These are phyloP conservation scores for Phocoena sinus DNA, from an alignment of 2,113 vertebrate genomes.

Conservation along the genomic window DNA sequence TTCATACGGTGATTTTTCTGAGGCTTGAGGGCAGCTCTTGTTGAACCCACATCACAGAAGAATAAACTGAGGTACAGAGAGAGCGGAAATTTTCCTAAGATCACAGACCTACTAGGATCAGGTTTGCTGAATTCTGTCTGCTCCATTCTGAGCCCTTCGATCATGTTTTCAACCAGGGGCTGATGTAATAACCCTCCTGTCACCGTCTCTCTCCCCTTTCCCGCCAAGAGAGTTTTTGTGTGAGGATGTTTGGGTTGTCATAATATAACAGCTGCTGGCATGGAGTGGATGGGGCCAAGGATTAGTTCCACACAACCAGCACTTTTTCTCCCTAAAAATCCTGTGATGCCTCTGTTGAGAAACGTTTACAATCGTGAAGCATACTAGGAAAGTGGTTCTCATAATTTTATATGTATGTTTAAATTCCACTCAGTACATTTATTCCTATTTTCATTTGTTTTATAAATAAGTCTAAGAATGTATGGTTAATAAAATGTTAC, in stretches of 20 bases:
- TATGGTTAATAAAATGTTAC: neutral
- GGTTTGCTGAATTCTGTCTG: neutral
- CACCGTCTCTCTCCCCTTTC: rapidly evolving
- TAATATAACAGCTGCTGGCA: neutral
- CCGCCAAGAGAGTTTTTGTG: neutral
- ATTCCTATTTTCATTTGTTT: neutral
- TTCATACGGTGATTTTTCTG: neutral
- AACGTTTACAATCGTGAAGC: neutral
- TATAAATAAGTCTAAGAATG: neutral
- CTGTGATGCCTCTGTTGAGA: neutral
- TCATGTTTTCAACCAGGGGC: no score
- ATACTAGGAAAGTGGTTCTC: neutral
- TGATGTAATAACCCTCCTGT: rapidly evolving
- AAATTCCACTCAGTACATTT: neutral
- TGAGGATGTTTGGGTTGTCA: neutral
- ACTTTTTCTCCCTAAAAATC: neutral
- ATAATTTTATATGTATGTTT: neutral
- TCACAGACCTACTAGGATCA: neutral
- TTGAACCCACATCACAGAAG: neutral
- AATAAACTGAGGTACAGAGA: neutral
- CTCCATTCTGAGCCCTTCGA: neutral
- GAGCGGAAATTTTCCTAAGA: neutral
- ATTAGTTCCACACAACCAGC: neutral
- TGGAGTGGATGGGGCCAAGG: neutral
- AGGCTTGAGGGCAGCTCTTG: neutral